Base-by-base conservation (phyloP, 2,797 vertebrate species). In the Lepilemur septentrionalis region DNA sequence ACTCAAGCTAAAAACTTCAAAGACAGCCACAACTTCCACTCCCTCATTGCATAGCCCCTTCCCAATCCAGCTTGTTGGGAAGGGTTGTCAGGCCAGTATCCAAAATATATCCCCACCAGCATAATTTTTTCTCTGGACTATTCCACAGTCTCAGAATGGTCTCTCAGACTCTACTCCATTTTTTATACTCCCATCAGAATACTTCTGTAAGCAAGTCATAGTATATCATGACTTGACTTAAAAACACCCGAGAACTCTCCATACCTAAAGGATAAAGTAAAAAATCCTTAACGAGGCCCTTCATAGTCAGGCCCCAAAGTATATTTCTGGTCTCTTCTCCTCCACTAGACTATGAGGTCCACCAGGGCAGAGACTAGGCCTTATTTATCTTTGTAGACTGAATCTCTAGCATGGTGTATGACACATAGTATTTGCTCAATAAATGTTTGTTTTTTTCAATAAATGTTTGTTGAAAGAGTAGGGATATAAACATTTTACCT, bases 401-500 rank as follows among this genome's bases (percentile, higher is more conserved):
- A 72, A 43, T 35, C 30, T 61, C 23, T 92, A 43, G 32, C 38
- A 22, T 48, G 46, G 55, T 18, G 22, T 25, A 28, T 23, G 23
- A 50, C 35, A 63, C 8, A 41, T 32, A 85, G 30, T 67, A 93
- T 82, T 96, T 92, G 63, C 38, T 75, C 73, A 96, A 79, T 57
- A 87, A 93, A 89, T 80, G 30, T 89, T 81, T 85, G 69, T 35
- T 55, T 38, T 38, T 38, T 38, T 75, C 73, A 96, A 79, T 57
- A 87, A 93, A 89, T 80, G 30, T 89, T 81, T 85, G 69, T 35
- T 55, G 59, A 76, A 95, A 70, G 41, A 94, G n/a, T 41, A 89
- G 35, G 72, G 18, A 94, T 96, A 67, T 81, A 97, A 97, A 97
- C 75, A 1, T 7, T 7, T 13, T 28, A 80, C 23, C n/a, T 95